Evolutionary conservation across 2,113 vertebrate species (phyloP), one percentile per base, ranked within the genome.

Genomic region (Trogon melanurus): DNA sequence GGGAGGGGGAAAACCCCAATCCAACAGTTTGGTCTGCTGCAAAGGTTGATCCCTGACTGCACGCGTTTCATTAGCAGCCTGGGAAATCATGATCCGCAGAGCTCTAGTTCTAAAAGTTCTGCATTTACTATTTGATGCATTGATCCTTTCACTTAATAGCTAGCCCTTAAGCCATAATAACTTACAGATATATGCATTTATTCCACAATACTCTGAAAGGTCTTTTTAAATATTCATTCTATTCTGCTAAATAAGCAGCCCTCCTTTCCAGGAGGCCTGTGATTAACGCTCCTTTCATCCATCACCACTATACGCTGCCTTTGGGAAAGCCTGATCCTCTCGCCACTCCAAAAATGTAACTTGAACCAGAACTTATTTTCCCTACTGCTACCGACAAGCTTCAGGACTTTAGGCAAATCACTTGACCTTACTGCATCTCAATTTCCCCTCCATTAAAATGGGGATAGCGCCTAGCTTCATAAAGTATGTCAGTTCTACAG

Each of bases 221-320:
- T 84, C 95, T 92, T 96, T 96, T 95, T 26, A 97, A 97, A 97
- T 96, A 97, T 96, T 95, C 90, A 96, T 96, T 94, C 92, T 81
- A 72, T 95, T 92, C 92, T 96, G 95, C 92, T 94, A 97, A 96
- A 95, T 96, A 97, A 97, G 96, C 95, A 94, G 69, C 61, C 48
- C 72, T 96, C 83, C 54, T 94, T 96, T 96, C 88, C 93, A 97
- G 82, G 79, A 95, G 95, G 82, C 85, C 85, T 85, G 69, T 93
- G 92, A 97, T 97, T 96, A 96, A 95, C 50, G 1, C 65, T 95
- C 15, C 79, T 94, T 94, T 93, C 92, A 93, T 96, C 92, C n/a
- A 69, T 92, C 85, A 94, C 88, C 65, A 50, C 82, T 74, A 3
- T 30, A 41, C 53, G 20, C 85, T 50, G 93, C 93, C 92, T 95